Evolutionary conservation across 1,140 invertebrate species (phyloP).

Genomic region (Papilio polytes): DNA sequence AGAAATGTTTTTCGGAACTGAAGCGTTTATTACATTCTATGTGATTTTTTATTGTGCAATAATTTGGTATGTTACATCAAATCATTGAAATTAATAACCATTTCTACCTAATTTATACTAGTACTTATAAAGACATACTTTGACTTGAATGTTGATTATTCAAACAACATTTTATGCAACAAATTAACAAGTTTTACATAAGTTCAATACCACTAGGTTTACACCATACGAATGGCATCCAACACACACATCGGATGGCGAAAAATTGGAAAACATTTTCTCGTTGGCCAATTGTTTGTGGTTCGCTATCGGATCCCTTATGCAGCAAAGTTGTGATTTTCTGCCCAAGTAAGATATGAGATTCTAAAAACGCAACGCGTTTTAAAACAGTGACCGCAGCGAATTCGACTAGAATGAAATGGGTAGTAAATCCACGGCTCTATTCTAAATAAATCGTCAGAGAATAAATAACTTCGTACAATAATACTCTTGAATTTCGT

Average conservation of each 20-base stretch:
- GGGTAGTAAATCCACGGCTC: neutral
- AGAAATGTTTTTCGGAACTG: neutral
- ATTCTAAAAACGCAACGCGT: slow-evolving; percentile 50
- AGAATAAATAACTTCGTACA: neutral
- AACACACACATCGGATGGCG: slow-evolving; percentile 92
- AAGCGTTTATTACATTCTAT: neutral
- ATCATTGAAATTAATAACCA: too few species aligned
- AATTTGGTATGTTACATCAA: too few species aligned
- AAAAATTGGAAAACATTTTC: slow-evolving; percentile 95
- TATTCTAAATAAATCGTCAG: neutral
- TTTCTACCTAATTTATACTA: neutral
- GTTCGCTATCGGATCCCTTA: slow-evolving; percentile 97
- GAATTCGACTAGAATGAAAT: slow-evolving; percentile 68
- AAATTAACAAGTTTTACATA: neutral
- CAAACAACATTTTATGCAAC: neutral
- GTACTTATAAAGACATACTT: neutral
- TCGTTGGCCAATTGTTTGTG: slow-evolving; percentile 96
- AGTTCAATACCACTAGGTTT: slow-evolving; percentile 86
- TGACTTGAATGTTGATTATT: neutral
- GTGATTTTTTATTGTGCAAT: neutral
- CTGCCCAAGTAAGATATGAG: slow-evolving; percentile 91
- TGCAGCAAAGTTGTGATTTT: slow-evolving; percentile 97
- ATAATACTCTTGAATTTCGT: neutral
- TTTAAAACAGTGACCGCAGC: slow-evolving; percentile 72
- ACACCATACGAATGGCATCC: slow-evolving; percentile 97